Conservation (phyloP, 2,888 invertebrate genomes). For the Cryptocheilus praepositus region DNA sequence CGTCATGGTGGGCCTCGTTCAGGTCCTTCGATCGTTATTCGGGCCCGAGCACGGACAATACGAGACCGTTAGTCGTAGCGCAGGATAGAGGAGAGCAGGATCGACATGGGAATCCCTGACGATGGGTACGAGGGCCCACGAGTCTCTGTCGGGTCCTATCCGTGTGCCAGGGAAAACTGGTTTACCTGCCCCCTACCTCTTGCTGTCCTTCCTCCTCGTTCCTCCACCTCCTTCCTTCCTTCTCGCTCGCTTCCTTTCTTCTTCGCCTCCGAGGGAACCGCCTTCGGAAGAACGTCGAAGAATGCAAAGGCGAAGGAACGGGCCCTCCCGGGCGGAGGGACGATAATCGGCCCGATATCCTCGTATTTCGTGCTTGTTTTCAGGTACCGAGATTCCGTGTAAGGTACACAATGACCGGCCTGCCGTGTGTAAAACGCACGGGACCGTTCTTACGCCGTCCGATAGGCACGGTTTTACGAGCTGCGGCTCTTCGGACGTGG, state of each 20-base stretch:
- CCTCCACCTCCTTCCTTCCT: constrained; percentile 2
- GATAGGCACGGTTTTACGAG: too few species aligned
- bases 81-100: constrained; percentile 30
- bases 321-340: constrained; percentile 11
- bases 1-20: neutral
- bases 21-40: neutral
- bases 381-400: constrained; percentile 16
- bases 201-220: constrained; percentile 3
- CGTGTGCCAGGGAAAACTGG: constrained; percentile 45
- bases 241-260: constrained; percentile 14
- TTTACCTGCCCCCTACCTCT: constrained; percentile 44
- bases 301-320: constrained; percentile 29
- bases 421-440: too few species aligned
- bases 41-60: constrained; percentile 40
- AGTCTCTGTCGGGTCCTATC: constrained; percentile 35
- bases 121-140: constrained; percentile 42
- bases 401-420: constrained; percentile 4
- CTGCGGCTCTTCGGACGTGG: too few species aligned
- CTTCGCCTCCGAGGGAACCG: constrained; percentile 14
- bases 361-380: constrained; percentile 24
- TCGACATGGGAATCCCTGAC: constrained; percentile 51
- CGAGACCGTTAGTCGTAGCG: constrained; percentile 51
- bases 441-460: too few species aligned
- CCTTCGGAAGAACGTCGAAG: constrained; percentile 31
- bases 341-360: constrained; percentile 37